Evolutionary conservation across 2,113 vertebrate genomes (phyloP), one percentile per base, ranked within the genome.

Genomic region (Lamprologus lemairii): DNA sequence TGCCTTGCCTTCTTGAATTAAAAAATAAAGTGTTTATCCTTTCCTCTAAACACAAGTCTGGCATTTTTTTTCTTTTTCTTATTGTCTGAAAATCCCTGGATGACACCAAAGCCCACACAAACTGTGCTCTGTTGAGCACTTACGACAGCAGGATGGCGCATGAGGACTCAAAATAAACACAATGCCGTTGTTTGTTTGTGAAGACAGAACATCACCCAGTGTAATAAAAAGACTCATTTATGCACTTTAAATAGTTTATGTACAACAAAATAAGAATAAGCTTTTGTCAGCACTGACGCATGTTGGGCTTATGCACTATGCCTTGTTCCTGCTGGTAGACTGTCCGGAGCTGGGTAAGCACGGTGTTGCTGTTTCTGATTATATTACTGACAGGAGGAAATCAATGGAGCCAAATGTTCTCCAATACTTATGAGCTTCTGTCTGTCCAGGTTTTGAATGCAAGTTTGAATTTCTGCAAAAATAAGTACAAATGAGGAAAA

Each of bases 281-380:
- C 73, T 78, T 51, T 51, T 78, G 73, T 78, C 73, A n/a, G 26
- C 73, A 13, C 45, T 78, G 73, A 78, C 26, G 5, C 45, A 31
- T 13, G 42, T 51, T 33, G 26, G 45, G 26, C 26, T 33, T 51
- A 49, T 31, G 26, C 7, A 49, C 42, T 49, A 28, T 8, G 2
- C 2, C 0, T 78, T 0, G 16, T 51, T 78, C 26, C 42, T 19
- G 17, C 7, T 28, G 26, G 26, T n/a, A 13, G 71, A 47, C 23
- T 49, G 26, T 51, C 45, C 17, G 11, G 16, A 51, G 73, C 14
- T 51, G 45, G 45, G 7, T 78, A 78, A 51, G 28, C 73, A 78
- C 5, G 13, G 2, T 49, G 71, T 49, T 49, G 47, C 0, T 60
- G n/a, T 28, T 42, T 71, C 37, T 55, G 49, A 63, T 19, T 42